Base-by-base conservation (phyloP, 2,797 vertebrate species). In the Vespertilio murinus region DNA sequence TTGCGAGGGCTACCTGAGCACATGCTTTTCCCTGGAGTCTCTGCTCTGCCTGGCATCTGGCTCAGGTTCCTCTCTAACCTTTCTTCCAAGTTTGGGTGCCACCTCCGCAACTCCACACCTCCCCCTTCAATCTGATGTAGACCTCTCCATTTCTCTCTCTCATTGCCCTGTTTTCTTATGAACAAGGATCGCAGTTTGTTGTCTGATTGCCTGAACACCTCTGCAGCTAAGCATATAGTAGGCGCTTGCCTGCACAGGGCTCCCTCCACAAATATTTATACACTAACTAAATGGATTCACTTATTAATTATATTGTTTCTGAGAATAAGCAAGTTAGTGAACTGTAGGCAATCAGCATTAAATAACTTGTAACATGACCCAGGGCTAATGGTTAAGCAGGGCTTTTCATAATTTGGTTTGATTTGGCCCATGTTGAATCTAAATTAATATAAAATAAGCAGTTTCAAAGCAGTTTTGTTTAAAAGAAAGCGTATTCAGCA, bases 361-460 rank as follows among this genome's bases (percentile, higher is more conserved):
- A 93, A 35, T 74, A 56, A 45, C 74, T 73, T 92, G 28, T 75
- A 65, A n/a, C 88, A 35, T 83, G 73, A 83, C 14, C 12, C 8
- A 25, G 10, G 54, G 35, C 59, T 77, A n/a, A 78, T 64, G 87
- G 42, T 73, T 90, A 69, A 65, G 33, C 40, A 45, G 91, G 70
- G 2, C 47, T 83, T 94, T 93, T 59, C 30, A 61, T 78, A 85
- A 30, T 87, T 90, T 77, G 47, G n/a, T 90, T 88, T 73, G 17
- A 84, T 86, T 45, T 91, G 56, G n/a, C 65, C 23, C 6, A 3
- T 70, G 8, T 70, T 91, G 52, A 94, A n/a, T 85, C 67, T 74
- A 65, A 88, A 69, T 56, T 82, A 30, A 70, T 59, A 35, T 74
- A 40, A 95, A 92, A 54, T 52, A 80, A 88, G 8, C 47, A 78